Conservation (phyloP, 2,888 invertebrate genomes). For the Hipparchia sbordonii region DNA sequence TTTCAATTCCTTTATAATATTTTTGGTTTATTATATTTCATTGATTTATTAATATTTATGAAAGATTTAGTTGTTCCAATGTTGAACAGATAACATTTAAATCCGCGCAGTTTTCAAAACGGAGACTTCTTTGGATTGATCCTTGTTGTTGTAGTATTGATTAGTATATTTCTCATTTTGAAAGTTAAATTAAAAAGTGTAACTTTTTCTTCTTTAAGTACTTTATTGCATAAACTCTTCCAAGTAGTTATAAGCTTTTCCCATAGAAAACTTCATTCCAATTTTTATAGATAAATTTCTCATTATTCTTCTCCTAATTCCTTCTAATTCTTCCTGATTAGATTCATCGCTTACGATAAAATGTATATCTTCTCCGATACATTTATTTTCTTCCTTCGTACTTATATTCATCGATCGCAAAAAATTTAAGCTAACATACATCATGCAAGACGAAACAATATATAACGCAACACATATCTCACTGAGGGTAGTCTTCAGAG, state of each 20-base stretch:
- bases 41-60: conserved; percentile 36
- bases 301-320: too few relatives aligned
- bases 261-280: not conserved
- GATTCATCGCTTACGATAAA: conserved; percentile 13
- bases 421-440: conserved; percentile 22
- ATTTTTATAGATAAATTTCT: not conserved
- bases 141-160: not conserved
- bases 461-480: conserved; percentile 18
- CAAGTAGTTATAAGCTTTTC: not conserved
- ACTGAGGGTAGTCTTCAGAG: conserved; percentile 3
- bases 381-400: conserved; percentile 4
- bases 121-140: not conserved
- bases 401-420: conserved; percentile 5
- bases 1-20: conserved; percentile 20
- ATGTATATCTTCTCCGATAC: not conserved
- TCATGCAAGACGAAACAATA: conserved; percentile 24
- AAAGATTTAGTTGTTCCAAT: conserved; percentile 27
- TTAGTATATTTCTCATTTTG: not conserved
- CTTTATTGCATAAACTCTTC: not conserved
- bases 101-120: not conserved
- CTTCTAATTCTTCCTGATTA: conserved; percentile 6
- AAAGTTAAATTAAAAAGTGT: not conserved
- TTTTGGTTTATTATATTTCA: conserved; percentile 13
- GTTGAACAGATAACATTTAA: not conserved
- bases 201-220: not conserved